Percentiles rank a stretch among this genome's conserved stretches.
Evolutionary conservation across 2,113 vertebrate species (phyloP).

Genomic region (Laticauda colubrina): DNA sequence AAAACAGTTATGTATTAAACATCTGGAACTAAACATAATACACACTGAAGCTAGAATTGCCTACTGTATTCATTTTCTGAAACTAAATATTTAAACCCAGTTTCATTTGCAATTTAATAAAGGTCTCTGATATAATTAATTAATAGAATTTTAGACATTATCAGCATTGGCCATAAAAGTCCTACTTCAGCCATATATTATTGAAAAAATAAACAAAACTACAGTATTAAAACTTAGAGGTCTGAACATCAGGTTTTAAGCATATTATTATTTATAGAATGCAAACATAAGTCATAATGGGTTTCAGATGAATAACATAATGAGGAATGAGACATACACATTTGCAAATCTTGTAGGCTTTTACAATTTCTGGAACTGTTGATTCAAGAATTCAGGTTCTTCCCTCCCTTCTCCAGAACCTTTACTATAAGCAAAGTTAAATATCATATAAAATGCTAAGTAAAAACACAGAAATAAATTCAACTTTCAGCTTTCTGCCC

Average conservation of each 20-base stretch:
- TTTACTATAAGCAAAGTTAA: neutral
- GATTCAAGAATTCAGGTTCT: neutral
- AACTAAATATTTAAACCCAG: constrained; percentile 33
- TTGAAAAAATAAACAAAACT: neutral
- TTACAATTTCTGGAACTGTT: neutral
- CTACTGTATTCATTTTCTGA: constrained; percentile 33
- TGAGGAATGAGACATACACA: neutral
- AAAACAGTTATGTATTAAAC: constrained; percentile 53
- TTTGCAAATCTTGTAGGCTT: neutral
- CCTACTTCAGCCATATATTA: constrained; percentile 38
- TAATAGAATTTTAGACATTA: constrained; percentile 7
- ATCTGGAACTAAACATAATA: constrained; percentile 50
- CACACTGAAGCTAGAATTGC: constrained; percentile 53
- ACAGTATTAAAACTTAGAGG: neutral
- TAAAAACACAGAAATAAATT: neutral
- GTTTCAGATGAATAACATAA: neutral
- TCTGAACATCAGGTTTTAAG: neutral
- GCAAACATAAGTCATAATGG: neutral
- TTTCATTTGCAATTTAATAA: constrained; percentile 47
- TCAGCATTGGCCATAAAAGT: neutral
- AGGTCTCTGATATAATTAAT: constrained; percentile 40
- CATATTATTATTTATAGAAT: neutral
- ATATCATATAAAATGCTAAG: neutral
- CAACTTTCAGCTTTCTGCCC: neutral
- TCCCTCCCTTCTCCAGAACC: neutral